Base-by-base conservation (phyloP, 2,113 vertebrate genomes). In the Callithrix jacchus region DNA sequence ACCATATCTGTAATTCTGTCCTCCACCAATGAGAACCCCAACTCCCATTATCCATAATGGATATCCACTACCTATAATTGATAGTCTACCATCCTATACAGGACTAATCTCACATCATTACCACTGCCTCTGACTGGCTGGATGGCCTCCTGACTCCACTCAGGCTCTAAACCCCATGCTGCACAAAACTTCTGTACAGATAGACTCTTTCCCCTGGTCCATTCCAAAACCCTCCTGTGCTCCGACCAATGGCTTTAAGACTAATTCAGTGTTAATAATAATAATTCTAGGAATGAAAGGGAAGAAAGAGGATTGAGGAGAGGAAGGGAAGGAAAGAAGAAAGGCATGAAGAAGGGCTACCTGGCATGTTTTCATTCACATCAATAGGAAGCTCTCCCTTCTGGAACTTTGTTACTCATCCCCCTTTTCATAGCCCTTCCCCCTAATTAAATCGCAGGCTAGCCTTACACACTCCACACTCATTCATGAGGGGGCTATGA, bases 141-240 rank as follows among this genome's bases (percentile, higher is more conserved):
- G 4, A 9, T 37, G 23, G 30, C 17, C 6, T 54, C 6, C 2
- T 89, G 10, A 58, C 16, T n/a, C 30, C 12, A 2, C 1, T 3
- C 5, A 32, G 42, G 2, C 13, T 37, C 47, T 54, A 52, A 32
- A 16, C 58, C 4, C 27, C 27, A 40, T 3, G 37, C 14, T 61
- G 13, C 40, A 2, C 14, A 87, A 30, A 83, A 27, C 3, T 70
- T 8, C 45, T 45, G 1, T 25, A n/a, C 8, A 10, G 20, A 80
- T 56, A 83, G 18, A 13, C 17, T 73, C 49, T 9, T 68, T 84
- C 16, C 35, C 6, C 32, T 77, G 7, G 1, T 66, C 58, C 27
- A 11, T 25, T 87, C 37, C 10, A 64, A 16, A 5, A 40, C 3
- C 52, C n/a, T 16, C 2, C 23, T 76, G 9, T 70, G 9, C 35